These are phyloP conservation scores for Drosophila gaucha DNA, from an alignment of 2,888 invertebrate species.

Conservation along the genomic window DNA sequence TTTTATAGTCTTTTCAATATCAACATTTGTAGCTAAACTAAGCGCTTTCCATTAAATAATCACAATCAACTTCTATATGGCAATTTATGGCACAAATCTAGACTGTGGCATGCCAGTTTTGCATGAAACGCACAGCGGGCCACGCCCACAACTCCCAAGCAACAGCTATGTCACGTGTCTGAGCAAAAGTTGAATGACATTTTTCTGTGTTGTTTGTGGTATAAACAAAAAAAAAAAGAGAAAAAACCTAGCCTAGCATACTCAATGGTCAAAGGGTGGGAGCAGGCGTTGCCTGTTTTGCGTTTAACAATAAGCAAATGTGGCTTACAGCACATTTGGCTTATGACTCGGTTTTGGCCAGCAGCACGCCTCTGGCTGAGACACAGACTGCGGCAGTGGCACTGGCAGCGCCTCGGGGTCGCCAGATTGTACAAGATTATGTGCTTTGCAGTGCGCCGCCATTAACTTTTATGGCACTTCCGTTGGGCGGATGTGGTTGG, in stretches of 20 bases:
- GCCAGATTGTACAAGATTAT: slow-evolving; percentile 78
- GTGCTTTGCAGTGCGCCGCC: slow-evolving; percentile 72
- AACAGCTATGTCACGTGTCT: slow-evolving; percentile 36
- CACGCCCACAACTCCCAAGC: slow-evolving; percentile 27
- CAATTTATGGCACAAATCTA: slow-evolving; percentile 33
- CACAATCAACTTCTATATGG: slow-evolving; percentile 36
- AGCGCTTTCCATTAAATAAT: slow-evolving; percentile 23
- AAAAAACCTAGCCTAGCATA: slow-evolving; percentile 20
- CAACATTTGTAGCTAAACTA: not conserved
- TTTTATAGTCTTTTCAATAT: not conserved
- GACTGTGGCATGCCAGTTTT: slow-evolving; percentile 55
- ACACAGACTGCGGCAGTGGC: slow-evolving; percentile 19
- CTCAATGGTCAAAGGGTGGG: slow-evolving; percentile 1
- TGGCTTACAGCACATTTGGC: slow-evolving; percentile 66
- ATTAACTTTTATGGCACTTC: slow-evolving; percentile 82
- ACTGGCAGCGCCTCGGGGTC: slow-evolving; percentile 62
- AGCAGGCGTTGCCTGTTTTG: not conserved
- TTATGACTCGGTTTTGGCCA: slow-evolving; percentile 36
- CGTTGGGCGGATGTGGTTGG: slow-evolving; percentile 73
- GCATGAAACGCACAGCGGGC: slow-evolving; percentile 52
- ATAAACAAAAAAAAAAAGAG: slow-evolving; percentile 9
- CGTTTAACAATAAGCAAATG: slow-evolving; percentile 51
- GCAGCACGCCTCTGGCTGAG: slow-evolving; percentile 11
- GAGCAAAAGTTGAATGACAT: slow-evolving; percentile 73
- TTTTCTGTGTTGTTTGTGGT: slow-evolving; percentile 55